Conservation (phyloP, 2,113 vertebrate genomes). For the Rallus limicola region DNA sequence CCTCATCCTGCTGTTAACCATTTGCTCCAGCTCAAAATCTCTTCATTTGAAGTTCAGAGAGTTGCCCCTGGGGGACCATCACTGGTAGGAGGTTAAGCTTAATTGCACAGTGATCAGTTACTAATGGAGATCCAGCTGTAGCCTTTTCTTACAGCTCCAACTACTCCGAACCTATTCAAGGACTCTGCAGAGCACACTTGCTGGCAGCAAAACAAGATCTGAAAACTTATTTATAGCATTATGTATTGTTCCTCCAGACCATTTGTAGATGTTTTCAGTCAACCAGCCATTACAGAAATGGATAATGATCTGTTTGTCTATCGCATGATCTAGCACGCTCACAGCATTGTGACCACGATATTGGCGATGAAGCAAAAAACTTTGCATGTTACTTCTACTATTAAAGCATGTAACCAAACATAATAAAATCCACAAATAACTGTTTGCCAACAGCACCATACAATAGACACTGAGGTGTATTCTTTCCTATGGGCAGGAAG, state of each 20-base stretch:
- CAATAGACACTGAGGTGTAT: background rate
- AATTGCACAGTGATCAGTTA: conserved; percentile 49
- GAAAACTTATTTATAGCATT: background rate
- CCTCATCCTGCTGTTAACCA: conserved; percentile 61
- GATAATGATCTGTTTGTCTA: background rate
- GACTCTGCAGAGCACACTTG: background rate
- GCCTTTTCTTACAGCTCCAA: background rate
- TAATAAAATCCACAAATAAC: background rate
- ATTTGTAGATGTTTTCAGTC: background rate
- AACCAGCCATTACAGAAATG: background rate
- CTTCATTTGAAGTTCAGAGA: conserved; percentile 61
- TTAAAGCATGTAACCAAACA: background rate
- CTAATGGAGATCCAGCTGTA: background rate
- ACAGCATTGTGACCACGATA: background rate
- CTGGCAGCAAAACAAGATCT: background rate
- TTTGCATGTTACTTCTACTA: background rate
- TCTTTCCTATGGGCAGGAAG: background rate
- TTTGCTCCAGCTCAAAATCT: conserved; percentile 66
- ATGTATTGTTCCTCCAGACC: background rate
- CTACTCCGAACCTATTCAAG: background rate
- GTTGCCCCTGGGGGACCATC: conserved; percentile 20
- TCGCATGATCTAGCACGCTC: background rate
- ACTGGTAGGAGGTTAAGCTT: conserved; percentile 62
- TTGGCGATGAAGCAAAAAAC: background rate
- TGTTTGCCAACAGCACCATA: background rate